These are phyloP conservation scores for Panthera tigris DNA, from an alignment of 2,113 vertebrate genomes.

Conservation along the genomic window DNA sequence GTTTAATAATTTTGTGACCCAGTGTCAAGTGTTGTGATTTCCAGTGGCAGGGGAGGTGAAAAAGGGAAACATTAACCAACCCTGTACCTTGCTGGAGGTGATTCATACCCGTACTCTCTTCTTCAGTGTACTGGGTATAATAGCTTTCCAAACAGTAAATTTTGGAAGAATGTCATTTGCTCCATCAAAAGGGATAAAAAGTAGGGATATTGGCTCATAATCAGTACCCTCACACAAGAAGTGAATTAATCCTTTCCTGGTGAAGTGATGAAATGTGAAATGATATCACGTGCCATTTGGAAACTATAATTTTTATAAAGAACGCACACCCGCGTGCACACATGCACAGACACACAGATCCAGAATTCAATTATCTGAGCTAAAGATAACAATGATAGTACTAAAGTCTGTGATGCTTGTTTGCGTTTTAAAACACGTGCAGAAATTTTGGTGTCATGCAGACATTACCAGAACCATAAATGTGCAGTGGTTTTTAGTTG, in stretches of 20 bases:
- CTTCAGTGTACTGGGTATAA: neutral
- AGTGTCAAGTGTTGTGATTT: slow-evolving; percentile 80
- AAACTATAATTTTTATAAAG: neutral
- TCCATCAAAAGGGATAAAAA: neutral
- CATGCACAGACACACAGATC: neutral
- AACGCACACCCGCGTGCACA: accelerated
- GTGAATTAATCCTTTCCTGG: neutral
- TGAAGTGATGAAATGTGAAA: neutral
- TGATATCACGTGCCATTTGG: neutral
- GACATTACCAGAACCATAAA: neutral
- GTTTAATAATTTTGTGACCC: slow-evolving; percentile 85
- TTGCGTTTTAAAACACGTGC: neutral
- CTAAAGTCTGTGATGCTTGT: neutral
- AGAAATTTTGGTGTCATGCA: neutral
- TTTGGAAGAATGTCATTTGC: neutral
- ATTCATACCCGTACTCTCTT: neutral
- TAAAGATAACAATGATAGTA: neutral
- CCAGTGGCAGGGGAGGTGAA: slow-evolving; percentile 74
- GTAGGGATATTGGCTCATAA: neutral
- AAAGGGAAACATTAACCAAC: slow-evolving; percentile 72
- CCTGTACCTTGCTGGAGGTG: slow-evolving; percentile 53
- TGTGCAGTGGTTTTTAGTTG: neutral
- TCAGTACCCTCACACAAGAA: neutral
- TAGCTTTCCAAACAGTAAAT: neutral
- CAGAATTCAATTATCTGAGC: neutral